phyloP scores from a whole-genome alignment of 2,113 vertebrate genomes.

The Osmerus eperlanus region DNA sequence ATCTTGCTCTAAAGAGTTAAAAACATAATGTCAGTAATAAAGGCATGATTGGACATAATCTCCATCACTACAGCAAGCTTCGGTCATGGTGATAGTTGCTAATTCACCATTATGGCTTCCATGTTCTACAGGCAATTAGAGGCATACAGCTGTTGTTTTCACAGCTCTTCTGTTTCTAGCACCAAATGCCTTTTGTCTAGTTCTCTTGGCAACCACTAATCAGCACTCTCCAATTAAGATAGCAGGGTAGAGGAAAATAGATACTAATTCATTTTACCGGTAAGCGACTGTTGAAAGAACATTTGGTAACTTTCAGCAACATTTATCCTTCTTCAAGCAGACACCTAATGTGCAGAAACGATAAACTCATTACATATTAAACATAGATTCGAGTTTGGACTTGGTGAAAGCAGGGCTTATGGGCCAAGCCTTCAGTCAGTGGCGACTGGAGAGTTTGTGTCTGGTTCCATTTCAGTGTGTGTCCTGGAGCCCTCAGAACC shows the following conservation, averaged over 20 bases:
- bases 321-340: not conserved
- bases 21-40: not conserved
- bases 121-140: not conserved
- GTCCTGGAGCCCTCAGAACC: slow-evolving; percentile 5
- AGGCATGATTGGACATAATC: not conserved
- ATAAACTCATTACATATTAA: too few species aligned
- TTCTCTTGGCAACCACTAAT: slow-evolving; percentile 8
- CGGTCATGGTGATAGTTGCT: not conserved
- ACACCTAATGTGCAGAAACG: too few species aligned
- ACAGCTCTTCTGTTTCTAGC: not conserved
- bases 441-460: slow-evolving; percentile 8
- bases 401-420: slow-evolving; percentile 2
- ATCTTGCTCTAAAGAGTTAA: not conserved
- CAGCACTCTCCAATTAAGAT: not conserved
- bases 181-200: not conserved
- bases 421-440: slow-evolving; percentile 21
- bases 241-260: not conserved
- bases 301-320: not conserved
- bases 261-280: not conserved
- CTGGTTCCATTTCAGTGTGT: slow-evolving; percentile 19
- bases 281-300: not conserved
- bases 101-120: not conserved
- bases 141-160: not conserved
- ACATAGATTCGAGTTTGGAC: too few species aligned
- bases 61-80: not conserved